These are phyloP conservation scores for Macropodus opercularis DNA, from an alignment of 2,797 vertebrate genomes.

Conservation along the genomic window DNA sequence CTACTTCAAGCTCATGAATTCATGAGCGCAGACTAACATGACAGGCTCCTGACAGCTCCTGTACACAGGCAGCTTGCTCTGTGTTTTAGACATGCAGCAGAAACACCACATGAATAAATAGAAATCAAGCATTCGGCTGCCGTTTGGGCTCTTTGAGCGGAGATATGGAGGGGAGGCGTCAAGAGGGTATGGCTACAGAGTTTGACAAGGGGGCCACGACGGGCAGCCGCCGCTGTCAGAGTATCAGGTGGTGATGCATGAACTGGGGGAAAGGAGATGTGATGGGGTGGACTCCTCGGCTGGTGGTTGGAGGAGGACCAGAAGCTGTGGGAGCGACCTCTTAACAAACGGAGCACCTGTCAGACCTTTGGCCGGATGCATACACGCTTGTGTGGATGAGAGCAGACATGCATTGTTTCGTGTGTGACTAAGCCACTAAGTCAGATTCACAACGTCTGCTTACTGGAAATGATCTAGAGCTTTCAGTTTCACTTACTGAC, in stretches of 20 bases:
- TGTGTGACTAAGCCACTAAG: background rate
- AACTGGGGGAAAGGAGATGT: conserved; percentile 55
- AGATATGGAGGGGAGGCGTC: conserved; percentile 66
- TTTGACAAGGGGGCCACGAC: conserved; percentile 71
- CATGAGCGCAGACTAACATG: conserved; percentile 73
- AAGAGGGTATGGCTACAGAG: conserved; percentile 64
- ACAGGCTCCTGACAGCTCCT: conserved; percentile 78
- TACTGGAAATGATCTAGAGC: background rate
- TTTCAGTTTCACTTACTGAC: background rate
- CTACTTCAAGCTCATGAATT: conserved; percentile 75
- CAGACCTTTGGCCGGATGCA: conserved; percentile 41
- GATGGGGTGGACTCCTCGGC: conserved; percentile 37
- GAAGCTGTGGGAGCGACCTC: conserved; percentile 24
- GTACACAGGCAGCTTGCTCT: conserved; percentile 69
- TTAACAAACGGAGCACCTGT: conserved; percentile 53
- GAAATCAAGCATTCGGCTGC: conserved; percentile 72
- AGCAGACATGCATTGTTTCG: conserved; percentile 17
- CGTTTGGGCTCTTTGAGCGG: conserved; percentile 71
- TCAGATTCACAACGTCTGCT: background rate
- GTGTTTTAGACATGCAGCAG: conserved; percentile 65
- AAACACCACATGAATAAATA: conserved; percentile 77
- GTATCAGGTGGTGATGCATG: conserved; percentile 78
- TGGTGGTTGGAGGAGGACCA: conserved; percentile 37
- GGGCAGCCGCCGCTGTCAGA: conserved; percentile 75
- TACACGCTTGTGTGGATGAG: conserved; percentile 22